Conservation (phyloP, 2,888 invertebrate genomes). For the Choreutis nemorana region DNA sequence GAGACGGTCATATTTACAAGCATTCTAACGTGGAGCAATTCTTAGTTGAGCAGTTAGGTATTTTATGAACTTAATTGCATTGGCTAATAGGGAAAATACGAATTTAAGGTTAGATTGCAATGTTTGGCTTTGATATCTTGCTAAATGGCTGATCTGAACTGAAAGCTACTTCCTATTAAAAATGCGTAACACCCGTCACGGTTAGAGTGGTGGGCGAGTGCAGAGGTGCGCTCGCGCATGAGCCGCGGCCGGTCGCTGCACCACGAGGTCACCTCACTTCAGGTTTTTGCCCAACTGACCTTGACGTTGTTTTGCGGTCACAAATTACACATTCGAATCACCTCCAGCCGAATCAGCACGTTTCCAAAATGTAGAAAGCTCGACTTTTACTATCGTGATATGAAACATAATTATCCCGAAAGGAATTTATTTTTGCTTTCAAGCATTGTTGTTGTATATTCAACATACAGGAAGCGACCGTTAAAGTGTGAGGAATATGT, state of each 20-base stretch:
- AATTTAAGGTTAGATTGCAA: conserved; percentile 6
- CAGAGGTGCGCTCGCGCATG: conserved; percentile 16
- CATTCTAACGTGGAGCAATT: no score
- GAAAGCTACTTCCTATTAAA: conserved; percentile 15
- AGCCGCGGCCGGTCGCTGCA: conserved; percentile 30
- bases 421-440: neutral
- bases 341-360: conserved; percentile 16
- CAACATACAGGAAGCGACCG: neutral
- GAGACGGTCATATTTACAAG: no score
- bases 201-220: conserved; percentile 1
- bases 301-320: conserved; percentile 45
- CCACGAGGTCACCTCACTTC: conserved; percentile 45
- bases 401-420: conserved; percentile 20
- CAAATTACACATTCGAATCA: conserved; percentile 38
- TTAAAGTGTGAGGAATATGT: neutral
- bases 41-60: no score
- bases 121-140: conserved; percentile 10
- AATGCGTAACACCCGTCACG: conserved; percentile 17
- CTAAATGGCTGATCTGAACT: conserved; percentile 9
- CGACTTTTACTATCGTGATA: conserved; percentile 47
- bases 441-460: neutral
- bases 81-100: no score
- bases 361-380: conserved; percentile 43
- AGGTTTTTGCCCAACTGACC: conserved; percentile 46
- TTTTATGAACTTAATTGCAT: no score